These are phyloP conservation scores for Glomeris maerens DNA, from an alignment of 1,140 invertebrate genomes.

Conservation along the genomic window DNA sequence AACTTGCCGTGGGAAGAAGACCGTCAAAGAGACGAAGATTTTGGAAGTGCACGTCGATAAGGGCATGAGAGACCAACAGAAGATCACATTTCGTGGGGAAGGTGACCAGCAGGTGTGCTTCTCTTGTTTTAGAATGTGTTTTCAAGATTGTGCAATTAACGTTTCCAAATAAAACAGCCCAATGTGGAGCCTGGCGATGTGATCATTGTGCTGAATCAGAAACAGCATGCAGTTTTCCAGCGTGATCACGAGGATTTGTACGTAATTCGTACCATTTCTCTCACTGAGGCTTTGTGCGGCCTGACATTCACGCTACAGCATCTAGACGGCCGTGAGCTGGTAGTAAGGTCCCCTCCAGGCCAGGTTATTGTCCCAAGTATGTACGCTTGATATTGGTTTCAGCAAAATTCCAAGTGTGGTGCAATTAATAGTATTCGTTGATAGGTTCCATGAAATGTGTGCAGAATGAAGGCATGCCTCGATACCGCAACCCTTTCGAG, in stretches of 20 bases:
- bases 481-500: slow-evolving; percentile 58
- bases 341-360: slow-evolving; percentile 55
- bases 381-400: too few relatives aligned
- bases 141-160: neutral
- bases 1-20: slow-evolving; percentile 47
- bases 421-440: slow-evolving; percentile 17
- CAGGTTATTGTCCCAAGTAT: slow-evolving; percentile 51
- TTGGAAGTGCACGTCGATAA: slow-evolving; percentile 43
- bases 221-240: slow-evolving; percentile 35
- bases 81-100: slow-evolving; percentile 37
- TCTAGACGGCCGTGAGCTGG: slow-evolving; percentile 62
- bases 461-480: slow-evolving; percentile 41
- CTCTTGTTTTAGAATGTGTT: neutral
- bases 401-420: too few relatives aligned
- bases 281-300: slow-evolving; percentile 46
- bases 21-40: slow-evolving; percentile 37
- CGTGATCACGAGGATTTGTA: slow-evolving; percentile 36
- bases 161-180: slow-evolving; percentile 25
- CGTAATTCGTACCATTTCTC: slow-evolving; percentile 25
- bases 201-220: slow-evolving; percentile 42
- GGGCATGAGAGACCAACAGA: slow-evolving; percentile 41
- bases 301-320: slow-evolving; percentile 50
- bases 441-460: slow-evolving; percentile 33
- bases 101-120: slow-evolving; percentile 42
- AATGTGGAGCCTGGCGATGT: slow-evolving; percentile 43